Percentiles rank a stretch among this genome's conserved stretches.
phyloP scores from a whole-genome alignment of 1,140 invertebrate species.

The Ridgeia piscesae region DNA sequence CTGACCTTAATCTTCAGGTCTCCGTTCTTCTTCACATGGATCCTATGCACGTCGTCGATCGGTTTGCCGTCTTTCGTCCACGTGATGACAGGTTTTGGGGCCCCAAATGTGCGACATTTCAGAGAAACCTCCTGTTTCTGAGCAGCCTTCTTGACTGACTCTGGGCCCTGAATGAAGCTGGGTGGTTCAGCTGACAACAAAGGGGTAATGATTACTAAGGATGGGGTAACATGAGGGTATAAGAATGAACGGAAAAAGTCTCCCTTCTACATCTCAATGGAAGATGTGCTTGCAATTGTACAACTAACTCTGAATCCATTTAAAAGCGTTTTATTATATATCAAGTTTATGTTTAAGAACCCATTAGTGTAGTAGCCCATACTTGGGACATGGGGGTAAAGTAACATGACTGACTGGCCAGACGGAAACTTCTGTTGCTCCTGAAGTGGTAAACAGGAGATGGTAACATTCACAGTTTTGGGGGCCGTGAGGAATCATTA shows the following conservation, averaged over 20 bases:
- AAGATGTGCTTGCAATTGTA: not conserved
- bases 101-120: slow-evolving; percentile 91
- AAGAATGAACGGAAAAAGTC: not conserved
- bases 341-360: too few species aligned
- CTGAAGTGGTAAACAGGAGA: too few species aligned
- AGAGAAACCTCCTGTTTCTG: slow-evolving; percentile 80
- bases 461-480: too few species aligned
- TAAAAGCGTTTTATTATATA: too few species aligned
- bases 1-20: slow-evolving; percentile 61
- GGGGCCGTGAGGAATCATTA: too few species aligned
- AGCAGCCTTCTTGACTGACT: slow-evolving; percentile 68
- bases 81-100: slow-evolving; percentile 90
- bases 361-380: too few species aligned
- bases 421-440: too few species aligned
- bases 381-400: too few species aligned
- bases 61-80: slow-evolving; percentile 74
- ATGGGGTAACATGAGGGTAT: too few species aligned
- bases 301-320: too few species aligned
- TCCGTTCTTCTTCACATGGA: slow-evolving; percentile 63
- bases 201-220: not conserved
- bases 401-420: too few species aligned
- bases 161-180: slow-evolving; percentile 82
- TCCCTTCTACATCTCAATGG: not conserved
- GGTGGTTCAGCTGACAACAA: slow-evolving; percentile 68
- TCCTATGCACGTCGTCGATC: not conserved